A percentile compares a stretch with the other conserved stretches of the same genome.
Evolutionary conservation across 2,888 invertebrate genomes (phyloP).

Genomic region (Blastobasis lacticolella): DNA sequence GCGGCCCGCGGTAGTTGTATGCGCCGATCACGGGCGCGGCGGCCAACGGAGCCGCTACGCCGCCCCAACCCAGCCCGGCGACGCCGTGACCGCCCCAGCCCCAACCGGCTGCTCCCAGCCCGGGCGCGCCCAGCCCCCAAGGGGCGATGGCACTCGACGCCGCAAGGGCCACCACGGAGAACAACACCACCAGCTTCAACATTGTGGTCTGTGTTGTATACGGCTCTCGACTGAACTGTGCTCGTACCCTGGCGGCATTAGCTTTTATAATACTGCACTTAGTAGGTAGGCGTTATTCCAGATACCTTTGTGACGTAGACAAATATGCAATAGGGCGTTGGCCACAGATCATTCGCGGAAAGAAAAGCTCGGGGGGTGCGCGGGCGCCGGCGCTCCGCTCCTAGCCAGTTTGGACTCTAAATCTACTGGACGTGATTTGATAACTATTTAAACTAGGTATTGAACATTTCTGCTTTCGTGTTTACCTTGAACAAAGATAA

Average conservation of each 20-base stretch:
- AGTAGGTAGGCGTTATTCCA: conserved; percentile 45
- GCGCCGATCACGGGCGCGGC: conserved; percentile 41
- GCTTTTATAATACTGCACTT: conserved; percentile 55
- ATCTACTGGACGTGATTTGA: conserved; percentile 28
- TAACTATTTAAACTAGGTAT: conserved; percentile 20
- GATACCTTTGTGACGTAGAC: conserved; percentile 57
- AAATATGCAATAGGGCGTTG: conserved; percentile 55
- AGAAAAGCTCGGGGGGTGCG: conserved; percentile 36
- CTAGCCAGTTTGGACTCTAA: conserved; percentile 29
- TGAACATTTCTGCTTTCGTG: conserved; percentile 33
- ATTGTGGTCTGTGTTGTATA: conserved; percentile 41
- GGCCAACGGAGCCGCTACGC: conserved; percentile 16
- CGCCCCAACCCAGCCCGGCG: conserved; percentile 18
- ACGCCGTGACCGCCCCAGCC: conserved; percentile 32
- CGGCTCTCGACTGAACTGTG: conserved; percentile 41
- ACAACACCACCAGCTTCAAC: conserved; percentile 77
- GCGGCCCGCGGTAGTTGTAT: conserved; percentile 59
- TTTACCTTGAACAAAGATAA: conserved; percentile 63
- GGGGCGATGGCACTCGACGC: conserved; percentile 59
- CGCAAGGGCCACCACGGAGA: conserved; percentile 73
- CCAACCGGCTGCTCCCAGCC: conserved; percentile 20
- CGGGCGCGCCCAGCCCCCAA: conserved; percentile 19
- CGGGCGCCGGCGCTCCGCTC: conserved; percentile 9
- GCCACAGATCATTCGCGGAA: conserved; percentile 31
- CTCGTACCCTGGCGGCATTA: conserved; percentile 31